Conservation (phyloP, 2,113 vertebrate genomes). For the Cynopterus brachyotis region DNA sequence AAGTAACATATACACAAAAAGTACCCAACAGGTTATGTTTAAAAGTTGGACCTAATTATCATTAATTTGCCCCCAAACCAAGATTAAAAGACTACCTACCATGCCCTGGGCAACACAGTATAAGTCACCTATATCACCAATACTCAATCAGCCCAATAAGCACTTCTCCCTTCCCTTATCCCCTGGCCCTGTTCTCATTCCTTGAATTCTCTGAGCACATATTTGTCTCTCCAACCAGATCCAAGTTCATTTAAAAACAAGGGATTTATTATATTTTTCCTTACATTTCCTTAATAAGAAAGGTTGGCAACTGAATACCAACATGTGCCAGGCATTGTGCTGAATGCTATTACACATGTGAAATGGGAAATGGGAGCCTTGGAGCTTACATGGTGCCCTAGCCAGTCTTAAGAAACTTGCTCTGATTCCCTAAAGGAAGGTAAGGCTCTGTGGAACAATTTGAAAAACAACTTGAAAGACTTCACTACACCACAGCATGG, state of each 20-base stretch:
- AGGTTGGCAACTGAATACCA: not conserved
- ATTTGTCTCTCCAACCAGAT: not conserved
- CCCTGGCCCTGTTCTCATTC: not conserved
- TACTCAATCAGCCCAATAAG: not conserved
- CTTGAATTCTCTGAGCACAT: not conserved
- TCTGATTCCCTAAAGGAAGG: not conserved
- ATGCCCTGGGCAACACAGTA: not conserved
- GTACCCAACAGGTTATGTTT: not conserved
- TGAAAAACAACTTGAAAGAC: not conserved
- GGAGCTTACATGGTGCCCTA: rapidly evolving
- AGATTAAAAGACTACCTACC: not conserved
- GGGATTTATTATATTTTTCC: not conserved
- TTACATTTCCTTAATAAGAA: not conserved
- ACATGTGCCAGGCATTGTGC: not conserved
- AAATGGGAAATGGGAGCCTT: not conserved
- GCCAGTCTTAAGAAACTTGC: not conserved
- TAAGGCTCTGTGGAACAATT: not conserved
- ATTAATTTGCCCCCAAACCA: not conserved
- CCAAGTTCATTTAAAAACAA: not conserved
- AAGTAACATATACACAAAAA: not conserved
- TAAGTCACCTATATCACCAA: not conserved
- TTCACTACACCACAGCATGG: not conserved
- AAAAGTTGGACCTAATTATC: not conserved
- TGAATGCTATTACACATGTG: not conserved
- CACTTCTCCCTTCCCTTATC: no score